Conservation (phyloP, 2,113 vertebrate genomes). For the Gasterosteus nipponicus region DNA sequence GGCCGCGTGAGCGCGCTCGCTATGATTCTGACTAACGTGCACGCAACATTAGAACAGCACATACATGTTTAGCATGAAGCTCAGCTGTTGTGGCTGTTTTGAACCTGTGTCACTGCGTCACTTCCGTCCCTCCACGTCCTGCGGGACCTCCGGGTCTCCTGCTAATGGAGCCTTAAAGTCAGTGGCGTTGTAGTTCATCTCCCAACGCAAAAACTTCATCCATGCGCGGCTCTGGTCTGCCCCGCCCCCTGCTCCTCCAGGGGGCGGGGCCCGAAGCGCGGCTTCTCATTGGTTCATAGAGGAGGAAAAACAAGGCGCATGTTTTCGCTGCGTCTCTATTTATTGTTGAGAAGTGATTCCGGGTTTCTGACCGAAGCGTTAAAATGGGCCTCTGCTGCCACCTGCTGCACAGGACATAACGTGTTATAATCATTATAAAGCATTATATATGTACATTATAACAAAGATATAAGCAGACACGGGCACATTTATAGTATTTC, state of each 20-base stretch:
- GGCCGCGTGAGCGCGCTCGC: background rate
- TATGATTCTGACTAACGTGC: background rate
- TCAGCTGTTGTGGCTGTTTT: background rate
- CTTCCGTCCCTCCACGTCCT: background rate
- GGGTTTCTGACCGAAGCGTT: background rate
- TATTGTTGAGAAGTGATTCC: background rate
- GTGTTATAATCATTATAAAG: background rate
- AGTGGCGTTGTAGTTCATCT: too few relatives aligned
- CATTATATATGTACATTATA: background rate
- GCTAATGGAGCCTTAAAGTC: too few relatives aligned
- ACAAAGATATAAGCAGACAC: background rate
- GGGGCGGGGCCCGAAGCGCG: slow-evolving; percentile 14
- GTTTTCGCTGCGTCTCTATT: background rate
- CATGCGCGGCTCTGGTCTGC: background rate
- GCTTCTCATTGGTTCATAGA: slow-evolving; percentile 42
- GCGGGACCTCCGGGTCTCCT: too few relatives aligned
- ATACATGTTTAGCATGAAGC: background rate
- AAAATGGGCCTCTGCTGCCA: slow-evolving; percentile 37
- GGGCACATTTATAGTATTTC: background rate
- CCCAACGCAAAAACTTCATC: background rate
- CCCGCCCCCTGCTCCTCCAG: slow-evolving; percentile 22
- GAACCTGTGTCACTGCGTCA: background rate
- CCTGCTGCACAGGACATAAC: slow-evolving; percentile 24
- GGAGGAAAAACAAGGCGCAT: background rate
- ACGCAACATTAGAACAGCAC: background rate